A percentile compares a stretch with the other conserved stretches of the same genome.
phyloP scores from a whole-genome alignment of 2,113 vertebrate species.

The Aptenodytes patagonicus region DNA sequence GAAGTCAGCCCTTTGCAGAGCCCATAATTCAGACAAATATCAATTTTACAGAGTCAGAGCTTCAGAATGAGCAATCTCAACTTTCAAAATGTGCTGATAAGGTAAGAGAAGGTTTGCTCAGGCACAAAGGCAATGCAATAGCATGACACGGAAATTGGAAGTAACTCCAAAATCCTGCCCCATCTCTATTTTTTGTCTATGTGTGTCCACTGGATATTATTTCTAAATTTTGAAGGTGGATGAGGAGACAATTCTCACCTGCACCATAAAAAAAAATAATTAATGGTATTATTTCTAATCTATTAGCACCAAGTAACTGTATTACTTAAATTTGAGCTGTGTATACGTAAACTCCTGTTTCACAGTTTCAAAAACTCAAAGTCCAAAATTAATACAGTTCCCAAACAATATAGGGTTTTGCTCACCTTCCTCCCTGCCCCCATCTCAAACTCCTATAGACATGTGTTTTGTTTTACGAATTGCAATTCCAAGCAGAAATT shows the following conservation, averaged over 20 bases:
- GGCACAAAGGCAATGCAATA: neutral
- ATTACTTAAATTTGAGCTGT: neutral
- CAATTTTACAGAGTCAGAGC: neutral
- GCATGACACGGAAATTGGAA: neutral
- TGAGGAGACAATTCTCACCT: neutral
- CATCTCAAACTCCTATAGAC: neutral
- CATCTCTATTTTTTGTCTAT: neutral
- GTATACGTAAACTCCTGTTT: rapidly evolving
- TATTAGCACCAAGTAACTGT: neutral
- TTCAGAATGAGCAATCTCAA: neutral
- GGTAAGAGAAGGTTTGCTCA: neutral
- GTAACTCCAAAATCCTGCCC: neutral
- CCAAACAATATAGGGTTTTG: neutral
- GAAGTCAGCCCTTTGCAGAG: neutral
- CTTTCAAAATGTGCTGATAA: neutral
- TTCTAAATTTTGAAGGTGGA: neutral
- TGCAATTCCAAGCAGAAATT: neutral
- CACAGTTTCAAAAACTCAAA: neutral
- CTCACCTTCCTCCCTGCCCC: neutral
- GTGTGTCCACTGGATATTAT: neutral
- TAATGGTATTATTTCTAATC: neutral
- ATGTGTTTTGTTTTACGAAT: neutral
- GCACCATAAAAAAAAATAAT: neutral
- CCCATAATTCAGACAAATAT: neutral
- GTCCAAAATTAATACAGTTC: neutral